A percentile compares a stretch with the other conserved stretches of the same genome.
Conservation (phyloP, 2,797 vertebrate species). For the Garrulus glandarius region DNA sequence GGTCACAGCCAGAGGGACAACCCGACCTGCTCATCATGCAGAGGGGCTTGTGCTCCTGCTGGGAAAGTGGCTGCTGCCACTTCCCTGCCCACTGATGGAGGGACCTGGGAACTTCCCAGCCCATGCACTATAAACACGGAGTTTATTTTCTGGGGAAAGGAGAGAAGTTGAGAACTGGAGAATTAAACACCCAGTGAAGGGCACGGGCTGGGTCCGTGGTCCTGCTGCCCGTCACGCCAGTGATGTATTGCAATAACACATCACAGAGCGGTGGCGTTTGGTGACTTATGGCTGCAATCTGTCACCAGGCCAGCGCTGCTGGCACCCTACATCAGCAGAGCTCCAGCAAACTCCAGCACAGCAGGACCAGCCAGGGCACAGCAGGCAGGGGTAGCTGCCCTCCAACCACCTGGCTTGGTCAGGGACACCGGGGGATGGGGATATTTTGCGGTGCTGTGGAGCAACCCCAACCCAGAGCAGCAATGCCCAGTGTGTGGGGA, state of each 20-base stretch:
- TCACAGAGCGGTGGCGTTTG: background rate
- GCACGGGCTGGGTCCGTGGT: constrained; percentile 20
- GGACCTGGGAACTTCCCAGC: background rate
- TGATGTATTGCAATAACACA: constrained; percentile 46
- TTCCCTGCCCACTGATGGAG: background rate
- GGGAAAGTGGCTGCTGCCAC: background rate
- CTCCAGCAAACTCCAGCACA: accelerated
- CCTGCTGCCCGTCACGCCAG: background rate
- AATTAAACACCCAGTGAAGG: constrained; percentile 48
- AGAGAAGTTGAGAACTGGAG: constrained; percentile 37
- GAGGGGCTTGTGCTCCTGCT: background rate
- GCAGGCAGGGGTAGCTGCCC: background rate
- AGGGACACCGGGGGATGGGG: background rate
- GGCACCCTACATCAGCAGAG: background rate
- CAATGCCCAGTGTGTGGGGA: accelerated
- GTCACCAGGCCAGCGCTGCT: background rate
- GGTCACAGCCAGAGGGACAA: background rate
- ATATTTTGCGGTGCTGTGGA: background rate
- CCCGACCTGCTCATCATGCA: accelerated
- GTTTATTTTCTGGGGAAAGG: background rate
- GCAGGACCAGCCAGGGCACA: background rate
- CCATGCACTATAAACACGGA: background rate
- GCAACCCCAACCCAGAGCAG: accelerated
- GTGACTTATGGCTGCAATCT: constrained; percentile 14
- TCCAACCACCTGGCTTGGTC: accelerated